Base-by-base conservation (phyloP, 2,113 vertebrate species). In the Chionodraco myersi region DNA sequence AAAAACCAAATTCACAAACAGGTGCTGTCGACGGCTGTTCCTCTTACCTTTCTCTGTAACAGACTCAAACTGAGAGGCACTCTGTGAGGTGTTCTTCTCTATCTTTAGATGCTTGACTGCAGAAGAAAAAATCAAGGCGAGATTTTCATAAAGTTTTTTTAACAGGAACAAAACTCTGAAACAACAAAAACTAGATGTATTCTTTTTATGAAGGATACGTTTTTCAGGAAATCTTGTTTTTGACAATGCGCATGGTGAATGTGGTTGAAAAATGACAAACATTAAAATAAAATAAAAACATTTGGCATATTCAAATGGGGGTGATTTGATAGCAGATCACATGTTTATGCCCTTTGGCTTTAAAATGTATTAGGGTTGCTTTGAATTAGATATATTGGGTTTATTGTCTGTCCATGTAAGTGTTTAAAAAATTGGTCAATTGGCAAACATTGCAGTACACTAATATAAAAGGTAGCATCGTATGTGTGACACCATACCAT, bases 21-120 rank as follows among this genome's bases (percentile, higher is more conserved):
- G 18, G 72, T 12, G 21, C 3, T 51, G 12, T 15, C 23, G 36
- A 59, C 11, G 2, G 5, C 23, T 49, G 26, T 8, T 26, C 14
- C 0, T 7, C 92, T 91, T 87, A 99, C 98, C 98, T 95, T 95
- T 97, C 80, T 98, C 96, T 88, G 94, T 11, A 14, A 96, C 93
- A 1, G 65, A 45, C 80, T 98, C 95, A 94, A 99, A 99, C 58
- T 92, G 92, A n/a, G 93, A 90, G 3, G 95, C 95, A 49, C 96
- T 96, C 85, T 94, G 85, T 73, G 95, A 95, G 0, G 87, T n/a
- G 8, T 95, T 97, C 91, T 92, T 97, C 92, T 98, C 97, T 88
- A 99, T 96, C 89, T 91, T 94, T 73, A 99, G 92, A 21, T 89
- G 94, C 77, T 87, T 95, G 70, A 99, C 98, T 99, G 89, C 84